Conservation (phyloP, 2,797 vertebrate genomes). For the Synaphobranchus kaupii region DNA sequence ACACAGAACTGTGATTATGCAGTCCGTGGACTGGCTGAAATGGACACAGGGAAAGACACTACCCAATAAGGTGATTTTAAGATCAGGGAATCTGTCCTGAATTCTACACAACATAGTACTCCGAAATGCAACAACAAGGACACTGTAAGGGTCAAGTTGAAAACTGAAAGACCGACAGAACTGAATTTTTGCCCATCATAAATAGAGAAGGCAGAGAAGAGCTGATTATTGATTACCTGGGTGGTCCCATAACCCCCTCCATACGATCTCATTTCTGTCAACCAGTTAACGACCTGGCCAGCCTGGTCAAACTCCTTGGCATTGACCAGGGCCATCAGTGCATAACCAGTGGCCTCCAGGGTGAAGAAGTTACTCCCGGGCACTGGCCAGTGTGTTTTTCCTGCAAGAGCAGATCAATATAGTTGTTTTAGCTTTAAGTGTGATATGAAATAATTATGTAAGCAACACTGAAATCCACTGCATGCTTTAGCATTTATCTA, state of each 20-base stretch:
- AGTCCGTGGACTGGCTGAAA: neutral
- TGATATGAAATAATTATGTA: neutral
- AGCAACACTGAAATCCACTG: neutral
- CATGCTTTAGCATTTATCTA: neutral
- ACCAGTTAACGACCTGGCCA: constrained; percentile 69
- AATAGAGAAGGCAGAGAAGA: neutral
- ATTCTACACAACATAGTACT: neutral
- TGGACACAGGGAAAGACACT: neutral
- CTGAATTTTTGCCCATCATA: neutral
- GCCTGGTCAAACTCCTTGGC: constrained; percentile 54
- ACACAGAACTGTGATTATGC: neutral
- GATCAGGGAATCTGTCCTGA: neutral
- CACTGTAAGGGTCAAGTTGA: neutral
- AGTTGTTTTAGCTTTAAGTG: neutral
- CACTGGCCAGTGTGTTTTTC: constrained; percentile 68
- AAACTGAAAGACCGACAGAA: neutral
- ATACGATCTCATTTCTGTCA: constrained; percentile 68
- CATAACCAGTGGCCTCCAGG: constrained; percentile 85
- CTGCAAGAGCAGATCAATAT: neutral
- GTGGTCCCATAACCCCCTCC: constrained; percentile 79
- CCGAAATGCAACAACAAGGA: neutral
- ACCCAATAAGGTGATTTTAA: neutral
- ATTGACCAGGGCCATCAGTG: constrained; percentile 76
- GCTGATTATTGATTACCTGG: constrained; percentile 67
- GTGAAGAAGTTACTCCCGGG: constrained; percentile 57